Evolutionary conservation across 2,888 invertebrate genomes (phyloP).

Genomic region (Troglohyphantes excavatus): DNA sequence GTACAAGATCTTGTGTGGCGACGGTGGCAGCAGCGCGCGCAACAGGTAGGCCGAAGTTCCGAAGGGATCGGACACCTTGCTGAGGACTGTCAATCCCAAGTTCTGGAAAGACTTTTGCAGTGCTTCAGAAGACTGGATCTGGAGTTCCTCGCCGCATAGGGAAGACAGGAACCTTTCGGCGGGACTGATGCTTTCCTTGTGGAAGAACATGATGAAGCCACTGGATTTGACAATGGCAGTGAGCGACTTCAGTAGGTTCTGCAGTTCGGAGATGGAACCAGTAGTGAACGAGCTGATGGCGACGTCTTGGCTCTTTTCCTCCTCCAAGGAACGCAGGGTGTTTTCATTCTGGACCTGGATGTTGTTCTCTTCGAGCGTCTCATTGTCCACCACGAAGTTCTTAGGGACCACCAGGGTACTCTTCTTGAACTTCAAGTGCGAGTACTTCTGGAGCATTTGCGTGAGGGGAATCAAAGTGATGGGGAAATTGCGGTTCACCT

Average conservation of each 20-base stretch:
- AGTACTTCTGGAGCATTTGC: background rate
- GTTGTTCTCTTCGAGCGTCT: background rate
- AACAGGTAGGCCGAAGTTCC: constrained; percentile 47
- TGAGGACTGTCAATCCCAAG: constrained; percentile 11
- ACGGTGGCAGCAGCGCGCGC: background rate
- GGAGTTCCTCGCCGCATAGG: constrained; percentile 16
- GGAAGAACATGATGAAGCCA: constrained; percentile 31
- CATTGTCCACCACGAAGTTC: background rate
- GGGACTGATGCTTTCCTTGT: constrained; percentile 17
- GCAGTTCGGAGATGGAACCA: background rate
- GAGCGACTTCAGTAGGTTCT: background rate
- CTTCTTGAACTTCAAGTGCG: constrained; percentile 36
- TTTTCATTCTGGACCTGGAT: background rate
- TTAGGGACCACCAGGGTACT: constrained; percentile 1
- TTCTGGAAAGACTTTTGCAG: constrained; percentile 17
- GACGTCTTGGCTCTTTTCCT: constrained; percentile 24
- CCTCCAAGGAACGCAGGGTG: background rate
- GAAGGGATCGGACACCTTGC: constrained; percentile 37
- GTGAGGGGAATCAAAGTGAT: background rate
- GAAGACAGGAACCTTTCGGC: constrained; percentile 48
- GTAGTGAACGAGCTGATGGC: constrained; percentile 36
- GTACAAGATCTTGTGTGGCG: constrained; percentile 34
- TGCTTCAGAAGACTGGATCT: background rate
- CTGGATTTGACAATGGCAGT: background rate
- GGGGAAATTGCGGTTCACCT: constrained; percentile 83